These are phyloP conservation scores for Anguilla anguilla DNA, from an alignment of 2,797 vertebrate genomes.

Conservation along the genomic window DNA sequence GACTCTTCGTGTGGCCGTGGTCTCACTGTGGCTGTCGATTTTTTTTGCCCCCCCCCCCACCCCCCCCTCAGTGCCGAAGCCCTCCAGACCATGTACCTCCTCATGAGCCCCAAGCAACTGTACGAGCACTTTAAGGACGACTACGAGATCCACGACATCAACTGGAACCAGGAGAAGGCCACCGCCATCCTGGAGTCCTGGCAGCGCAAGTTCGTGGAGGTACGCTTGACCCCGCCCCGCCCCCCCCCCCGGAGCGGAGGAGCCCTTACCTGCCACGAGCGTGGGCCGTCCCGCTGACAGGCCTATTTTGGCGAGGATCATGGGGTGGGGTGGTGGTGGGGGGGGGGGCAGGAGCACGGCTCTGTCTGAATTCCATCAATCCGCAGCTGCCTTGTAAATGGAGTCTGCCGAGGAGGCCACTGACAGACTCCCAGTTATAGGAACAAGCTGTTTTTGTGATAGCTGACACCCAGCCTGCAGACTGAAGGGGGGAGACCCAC, in stretches of 20 bases:
- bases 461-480: slow-evolving; percentile 72
- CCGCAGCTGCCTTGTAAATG: slow-evolving; percentile 73
- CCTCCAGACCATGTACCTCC: slow-evolving; percentile 95
- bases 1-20: background rate
- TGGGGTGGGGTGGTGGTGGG: too few relatives aligned
- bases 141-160: slow-evolving; percentile 97
- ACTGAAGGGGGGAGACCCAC: slow-evolving; percentile 37
- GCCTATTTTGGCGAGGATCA: slow-evolving; percentile 29
- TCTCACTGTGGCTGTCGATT: slow-evolving; percentile 27
- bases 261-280: slow-evolving; percentile 29
- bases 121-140: slow-evolving; percentile 97
- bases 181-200: slow-evolving; percentile 90
- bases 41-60: slow-evolving; percentile 18
- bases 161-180: slow-evolving; percentile 96
- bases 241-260: background rate
- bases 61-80: slow-evolving; percentile 84
- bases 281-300: background rate
- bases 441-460: slow-evolving; percentile 82
- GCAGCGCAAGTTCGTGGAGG: slow-evolving; percentile 98
- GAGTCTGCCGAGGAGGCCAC: slow-evolving; percentile 58
- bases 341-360: slow-evolving; percentile 44
- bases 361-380: slow-evolving; percentile 74
- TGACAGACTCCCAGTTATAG: slow-evolving; percentile 79
- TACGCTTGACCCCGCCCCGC: slow-evolving; percentile 46
- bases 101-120: slow-evolving; percentile 97